phyloP scores from a whole-genome alignment of 2,797 vertebrate genomes.

The Poeciliopsis presidionis region DNA sequence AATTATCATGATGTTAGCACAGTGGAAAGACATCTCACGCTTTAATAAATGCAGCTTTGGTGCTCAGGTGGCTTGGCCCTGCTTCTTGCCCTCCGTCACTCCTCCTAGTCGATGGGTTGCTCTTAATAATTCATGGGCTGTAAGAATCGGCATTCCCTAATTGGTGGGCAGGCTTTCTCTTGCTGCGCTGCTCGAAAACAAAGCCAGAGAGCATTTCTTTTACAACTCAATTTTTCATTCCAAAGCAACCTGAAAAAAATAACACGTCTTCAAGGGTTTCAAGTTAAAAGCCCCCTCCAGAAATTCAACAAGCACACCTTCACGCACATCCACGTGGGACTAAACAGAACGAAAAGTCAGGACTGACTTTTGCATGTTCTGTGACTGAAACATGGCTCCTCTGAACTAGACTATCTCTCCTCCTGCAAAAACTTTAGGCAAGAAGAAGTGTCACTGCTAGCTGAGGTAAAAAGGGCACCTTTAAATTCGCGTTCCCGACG shows the following conservation, averaged over 20 bases:
- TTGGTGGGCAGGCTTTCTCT: conserved; percentile 69
- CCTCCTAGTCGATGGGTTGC: conserved; percentile 63
- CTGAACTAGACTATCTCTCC: conserved; percentile 36
- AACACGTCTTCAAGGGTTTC: conserved; percentile 53
- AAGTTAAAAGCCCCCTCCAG: conserved; percentile 62
- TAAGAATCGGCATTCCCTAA: conserved; percentile 69
- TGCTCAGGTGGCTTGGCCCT: conserved; percentile 61
- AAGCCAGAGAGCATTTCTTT: conserved; percentile 34
- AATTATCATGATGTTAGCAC: conserved; percentile 20
- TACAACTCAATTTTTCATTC: conserved; percentile 3
- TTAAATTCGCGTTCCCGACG: conserved; percentile 34
- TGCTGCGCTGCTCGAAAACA: conserved; percentile 55
- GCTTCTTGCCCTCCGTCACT: conserved; percentile 49
- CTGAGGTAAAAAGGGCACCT: conserved; percentile 63
- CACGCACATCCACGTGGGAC: conserved; percentile 44
- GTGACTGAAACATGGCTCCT: conserved; percentile 40
- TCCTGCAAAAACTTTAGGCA: conserved; percentile 15
- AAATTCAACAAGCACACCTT: conserved; percentile 66
- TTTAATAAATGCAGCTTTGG: conserved; percentile 52
- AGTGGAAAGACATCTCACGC: conserved; percentile 22
- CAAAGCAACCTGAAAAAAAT: conserved; percentile 29
- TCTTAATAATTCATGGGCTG: conserved; percentile 79
- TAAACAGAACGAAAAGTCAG: conserved; percentile 29
- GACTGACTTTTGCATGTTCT: conserved; percentile 42
- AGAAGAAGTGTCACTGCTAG: conserved; percentile 30